Evolutionary conservation across 2,113 vertebrate species (phyloP).

Genomic region (Upupa epops): DNA sequence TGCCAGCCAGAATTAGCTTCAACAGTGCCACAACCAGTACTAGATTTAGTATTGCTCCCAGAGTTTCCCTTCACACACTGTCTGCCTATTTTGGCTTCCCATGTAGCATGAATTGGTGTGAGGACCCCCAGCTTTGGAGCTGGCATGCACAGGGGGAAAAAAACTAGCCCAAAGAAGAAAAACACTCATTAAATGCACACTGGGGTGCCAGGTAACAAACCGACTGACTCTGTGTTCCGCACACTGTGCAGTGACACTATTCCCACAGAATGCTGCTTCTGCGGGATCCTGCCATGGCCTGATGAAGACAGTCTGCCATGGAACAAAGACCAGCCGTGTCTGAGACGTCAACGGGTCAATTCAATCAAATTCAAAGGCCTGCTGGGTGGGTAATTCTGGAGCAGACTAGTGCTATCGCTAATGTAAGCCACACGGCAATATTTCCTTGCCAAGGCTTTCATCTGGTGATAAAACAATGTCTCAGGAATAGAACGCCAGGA

Average conservation of each 20-base stretch:
- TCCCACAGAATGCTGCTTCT: background rate
- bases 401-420: conserved; percentile 36
- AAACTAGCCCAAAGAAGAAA: background rate
- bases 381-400: conserved; percentile 52
- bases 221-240: background rate
- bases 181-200: background rate
- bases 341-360: background rate
- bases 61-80: background rate
- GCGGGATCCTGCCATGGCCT: background rate
- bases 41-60: background rate
- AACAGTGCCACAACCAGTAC: background rate
- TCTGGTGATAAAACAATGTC: conserved; percentile 30
- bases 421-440: conserved; percentile 59
- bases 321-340: conserved; percentile 44
- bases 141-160: background rate
- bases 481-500: conserved; percentile 22
- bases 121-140: background rate
- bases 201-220: conserved; percentile 4
- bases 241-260: background rate
- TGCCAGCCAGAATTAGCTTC: conserved; percentile 1
- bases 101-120: background rate
- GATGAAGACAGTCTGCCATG: conserved; percentile 36
- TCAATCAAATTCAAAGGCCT: conserved; percentile 56
- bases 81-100: background rate
- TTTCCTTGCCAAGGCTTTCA: conserved; percentile 39